Base-by-base conservation (phyloP, 2,888 invertebrate genomes). In the Pasiphila rectangulata region DNA sequence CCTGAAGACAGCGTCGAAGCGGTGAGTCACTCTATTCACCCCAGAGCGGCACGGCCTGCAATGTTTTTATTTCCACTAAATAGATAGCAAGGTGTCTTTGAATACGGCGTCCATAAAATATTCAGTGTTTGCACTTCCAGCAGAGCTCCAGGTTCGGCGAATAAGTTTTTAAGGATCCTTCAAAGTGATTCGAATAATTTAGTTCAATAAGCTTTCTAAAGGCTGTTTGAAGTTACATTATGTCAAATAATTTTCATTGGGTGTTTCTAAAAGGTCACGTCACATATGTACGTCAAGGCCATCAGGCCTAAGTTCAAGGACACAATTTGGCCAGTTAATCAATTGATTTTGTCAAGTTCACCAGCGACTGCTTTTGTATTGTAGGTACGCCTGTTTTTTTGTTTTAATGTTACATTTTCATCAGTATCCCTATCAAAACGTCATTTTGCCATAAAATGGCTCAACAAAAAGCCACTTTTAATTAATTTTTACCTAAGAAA, bases 141-240 rank as follows among this genome's bases (percentile, higher is more conserved):
- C 21, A 42, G 5, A 13, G 24, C 34, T 42, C 24, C 25, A 21
- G 16, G 42, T 21, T 15, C 29, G 21, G 29, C 15, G 35, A 35
- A 43, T 27, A 36, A 25, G 29, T 43, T 43, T 30, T 43, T 27
- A 36, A 43, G 17, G 27, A 36, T 43, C 21, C 43, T 35, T 21
- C 43, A 19, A 36, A 43, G 36, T 36, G 36, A 36, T 29, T 43
- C 21, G 36, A 36, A 21, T 36, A 36, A 43, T 43, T 36, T 43
- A 43, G 21, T 36, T 36, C 23, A 43, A 7, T 29, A 29, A 36
- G 21, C 23, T 43, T 29, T 23, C 36, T 36, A 43, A 43, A 29
- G 36, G n/a, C 29, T 10, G 20, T 27, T 29, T 43, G 21, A 36
- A 43, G 24, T 39, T 17, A 17, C 17, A 19, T 32, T 17, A 32